Conservation (phyloP, 2,888 invertebrate genomes). For the Eustalomyia histrio region DNA sequence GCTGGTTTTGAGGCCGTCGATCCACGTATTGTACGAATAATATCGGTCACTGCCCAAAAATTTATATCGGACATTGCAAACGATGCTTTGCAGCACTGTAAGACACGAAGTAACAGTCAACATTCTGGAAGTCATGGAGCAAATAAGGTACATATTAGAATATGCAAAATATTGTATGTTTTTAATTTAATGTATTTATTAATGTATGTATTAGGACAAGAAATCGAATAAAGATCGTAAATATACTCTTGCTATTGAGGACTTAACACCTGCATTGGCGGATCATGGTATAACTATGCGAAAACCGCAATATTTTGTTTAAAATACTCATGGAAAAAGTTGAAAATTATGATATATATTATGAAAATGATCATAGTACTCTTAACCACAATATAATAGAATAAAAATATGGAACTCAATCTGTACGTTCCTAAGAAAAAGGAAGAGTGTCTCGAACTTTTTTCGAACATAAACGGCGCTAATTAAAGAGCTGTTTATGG, state of each 20-base stretch:
- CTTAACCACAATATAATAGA: no score
- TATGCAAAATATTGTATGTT: slow-evolving; percentile 50
- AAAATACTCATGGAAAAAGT: slow-evolving; percentile 62
- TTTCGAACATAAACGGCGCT: no score
- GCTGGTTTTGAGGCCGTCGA: slow-evolving; percentile 95
- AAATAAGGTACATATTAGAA: slow-evolving; percentile 79
- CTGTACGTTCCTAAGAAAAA: no score
- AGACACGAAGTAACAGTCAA: slow-evolving; percentile 90
- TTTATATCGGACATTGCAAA: slow-evolving; percentile 98
- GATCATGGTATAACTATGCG: slow-evolving; percentile 98
- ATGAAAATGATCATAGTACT: no score
- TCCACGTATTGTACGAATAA: slow-evolving; percentile 92
- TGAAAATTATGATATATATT: neutral
- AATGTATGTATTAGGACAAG: slow-evolving; percentile 80
- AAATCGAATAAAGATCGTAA: slow-evolving; percentile 85
- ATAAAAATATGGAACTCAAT: no score
- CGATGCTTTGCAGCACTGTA: slow-evolving; percentile 98
- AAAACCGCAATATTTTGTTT: slow-evolving; percentile 95
- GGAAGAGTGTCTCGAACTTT: no score
- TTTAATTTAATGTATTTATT: no score
- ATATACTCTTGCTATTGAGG: slow-evolving; percentile 96
- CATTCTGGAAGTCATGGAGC: slow-evolving; percentile 81
- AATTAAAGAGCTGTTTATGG: no score
- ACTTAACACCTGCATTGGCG: slow-evolving; percentile 93
- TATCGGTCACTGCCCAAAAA: slow-evolving; percentile 97